Base-by-base conservation (phyloP, 2,888 invertebrate species). In the Andrena bicolor region DNA sequence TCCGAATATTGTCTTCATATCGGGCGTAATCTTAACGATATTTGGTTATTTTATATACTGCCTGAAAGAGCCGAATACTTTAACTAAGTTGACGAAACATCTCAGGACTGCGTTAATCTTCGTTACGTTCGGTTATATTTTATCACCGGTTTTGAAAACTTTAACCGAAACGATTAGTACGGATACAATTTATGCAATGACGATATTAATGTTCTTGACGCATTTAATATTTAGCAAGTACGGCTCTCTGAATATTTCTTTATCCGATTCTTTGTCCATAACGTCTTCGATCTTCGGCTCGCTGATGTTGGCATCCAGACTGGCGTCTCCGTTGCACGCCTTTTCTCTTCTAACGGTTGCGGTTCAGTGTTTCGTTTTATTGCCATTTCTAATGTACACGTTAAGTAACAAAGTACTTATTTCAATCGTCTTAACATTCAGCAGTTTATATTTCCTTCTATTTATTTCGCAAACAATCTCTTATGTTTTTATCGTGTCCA, bases 91-190 rank as follows among this genome's bases (percentile, higher is more conserved):
- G 32, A 91, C 88, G 0, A 95, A 96, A 87, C 97, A 98, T 92
- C 93, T 97, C 0, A 96, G 97, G 93, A 98, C 97, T 0, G 96
- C 97, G 0, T 91, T 97, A 49, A 96, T 98, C 8, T 98, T 98
- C 90, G 92, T 98, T 1, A 96, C 97, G 0, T 97, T 99, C 92
- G 98, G 98, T 0, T 98, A 97, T 91, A 95, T 98, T 72, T 95
- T 99, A 79, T 98, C 99, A 0, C 99, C 99, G 0, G 96, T 99
- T 23, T 94, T 99, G 48, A 98, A 99, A 93, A 99, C 99, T 0
- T 95, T 99, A 68, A 99, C 99, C 0, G 98, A 98, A 92, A 98
- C 99, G 0, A 98, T 99, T 2, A 99, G 99, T 91, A 99, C 99
- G 0, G 99, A 99, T 92, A 99, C 99, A 0, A 99, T 99, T 91